Percentiles rank a stretch among this genome's conserved stretches.
Evolutionary conservation across 2,797 vertebrate genomes (phyloP).

Genomic region (Cheracebus regulus): DNA sequence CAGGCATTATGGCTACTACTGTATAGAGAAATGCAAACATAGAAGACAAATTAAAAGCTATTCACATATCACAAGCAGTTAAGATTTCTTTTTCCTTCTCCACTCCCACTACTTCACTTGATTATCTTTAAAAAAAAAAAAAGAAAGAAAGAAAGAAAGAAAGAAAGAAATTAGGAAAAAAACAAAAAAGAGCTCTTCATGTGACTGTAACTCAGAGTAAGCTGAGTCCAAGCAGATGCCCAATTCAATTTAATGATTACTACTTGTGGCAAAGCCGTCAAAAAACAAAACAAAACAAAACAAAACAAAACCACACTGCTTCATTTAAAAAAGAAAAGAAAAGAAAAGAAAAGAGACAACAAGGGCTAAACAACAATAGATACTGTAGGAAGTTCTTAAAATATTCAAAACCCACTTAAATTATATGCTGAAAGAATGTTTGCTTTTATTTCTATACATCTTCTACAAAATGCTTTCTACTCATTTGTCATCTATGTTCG

Average conservation of each 20-base stretch:
- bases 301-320: not conserved
- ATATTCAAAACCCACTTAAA: not conserved
- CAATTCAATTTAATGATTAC: constrained; percentile 12
- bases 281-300: too few relatives aligned
- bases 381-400: not conserved
- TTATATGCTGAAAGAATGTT: not conserved
- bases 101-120: too few relatives aligned
- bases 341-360: not conserved
- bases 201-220: not conserved
- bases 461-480: not conserved
- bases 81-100: too few relatives aligned
- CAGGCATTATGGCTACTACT: constrained; percentile 1
- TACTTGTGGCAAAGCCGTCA: not conserved
- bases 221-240: not conserved
- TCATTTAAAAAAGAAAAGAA: too few relatives aligned
- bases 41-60: constrained; percentile 24
- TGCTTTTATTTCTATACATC: not conserved
- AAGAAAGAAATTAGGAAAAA: too few relatives aligned
- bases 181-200: not conserved
- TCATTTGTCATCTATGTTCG: not conserved
- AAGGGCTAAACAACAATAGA: not conserved
- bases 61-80: not conserved
- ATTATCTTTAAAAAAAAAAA: too few relatives aligned
- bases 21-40: not conserved
- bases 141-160: fast-evolving